phyloP scores from a whole-genome alignment of 2,797 vertebrate species.

The Gila robusta region DNA sequence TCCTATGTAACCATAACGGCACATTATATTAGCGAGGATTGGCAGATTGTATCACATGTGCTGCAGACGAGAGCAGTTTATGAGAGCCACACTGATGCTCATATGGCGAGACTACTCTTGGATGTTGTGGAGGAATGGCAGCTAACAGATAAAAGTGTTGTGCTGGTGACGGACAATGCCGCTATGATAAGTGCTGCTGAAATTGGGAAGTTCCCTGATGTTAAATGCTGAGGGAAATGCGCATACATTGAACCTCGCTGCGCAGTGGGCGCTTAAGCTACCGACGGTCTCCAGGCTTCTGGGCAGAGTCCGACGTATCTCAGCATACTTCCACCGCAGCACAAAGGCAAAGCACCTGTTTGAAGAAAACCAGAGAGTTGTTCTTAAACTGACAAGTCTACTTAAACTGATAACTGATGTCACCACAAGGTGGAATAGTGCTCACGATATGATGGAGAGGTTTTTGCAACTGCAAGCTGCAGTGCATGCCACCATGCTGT shows the following conservation, averaged over 20 bases:
- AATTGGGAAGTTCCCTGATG: conserved; percentile 3
- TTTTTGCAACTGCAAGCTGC: conserved; percentile 47
- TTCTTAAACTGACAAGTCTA: conserved; percentile 16
- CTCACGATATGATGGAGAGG: conserved; percentile 31
- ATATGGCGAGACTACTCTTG: too few species aligned
- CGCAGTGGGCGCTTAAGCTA: conserved; percentile 11
- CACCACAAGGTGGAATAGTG: conserved; percentile 26
- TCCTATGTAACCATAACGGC: too few species aligned
- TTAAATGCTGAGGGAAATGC: conserved; percentile 10
- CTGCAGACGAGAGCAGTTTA: too few species aligned
- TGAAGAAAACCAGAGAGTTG: neutral
- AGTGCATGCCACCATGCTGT: conserved; percentile 23
- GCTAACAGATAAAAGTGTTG: neutral
- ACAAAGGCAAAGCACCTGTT: neutral
- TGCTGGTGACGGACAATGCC: conserved; percentile 26
- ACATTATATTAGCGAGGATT: too few species aligned
- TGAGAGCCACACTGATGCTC: too few species aligned
- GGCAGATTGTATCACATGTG: too few species aligned
- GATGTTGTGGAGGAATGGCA: conserved; percentile 1
- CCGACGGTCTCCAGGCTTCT: neutral
- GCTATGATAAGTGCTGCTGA: neutral
- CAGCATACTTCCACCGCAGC: conserved; percentile 7
- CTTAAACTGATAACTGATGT: conserved; percentile 40
- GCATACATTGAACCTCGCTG: conserved; percentile 7
- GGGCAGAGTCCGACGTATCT: neutral